Evolutionary conservation across 2,113 vertebrate species (phyloP).

Genomic region (Rhinopomastus cyanomelas): DNA sequence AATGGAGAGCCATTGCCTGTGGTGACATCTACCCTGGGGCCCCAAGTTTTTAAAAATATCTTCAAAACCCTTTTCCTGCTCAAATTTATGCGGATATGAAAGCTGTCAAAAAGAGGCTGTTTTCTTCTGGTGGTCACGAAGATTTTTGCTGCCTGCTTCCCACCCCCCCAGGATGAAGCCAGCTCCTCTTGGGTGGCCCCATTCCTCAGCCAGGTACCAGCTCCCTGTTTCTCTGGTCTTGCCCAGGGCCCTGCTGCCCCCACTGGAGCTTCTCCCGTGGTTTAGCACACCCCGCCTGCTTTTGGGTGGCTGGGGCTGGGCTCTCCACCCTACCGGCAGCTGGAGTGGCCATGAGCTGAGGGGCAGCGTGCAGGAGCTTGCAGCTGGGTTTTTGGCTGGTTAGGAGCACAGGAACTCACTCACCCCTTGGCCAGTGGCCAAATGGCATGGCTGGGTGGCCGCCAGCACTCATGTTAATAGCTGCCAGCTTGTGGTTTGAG

Average conservation of each 20-base stretch:
- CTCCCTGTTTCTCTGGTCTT: fast-evolving
- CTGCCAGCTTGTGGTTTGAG: slow-evolving; percentile 38
- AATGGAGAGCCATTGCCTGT: not conserved
- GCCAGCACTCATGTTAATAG: slow-evolving; percentile 13
- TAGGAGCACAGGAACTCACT: not conserved
- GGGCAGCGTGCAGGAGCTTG: not conserved
- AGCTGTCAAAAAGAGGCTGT: fast-evolving
- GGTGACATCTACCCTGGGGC: not conserved
- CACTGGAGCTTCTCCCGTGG: fast-evolving
- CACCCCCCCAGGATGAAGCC: fast-evolving
- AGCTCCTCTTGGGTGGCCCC: not conserved
- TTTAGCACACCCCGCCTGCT: not conserved
- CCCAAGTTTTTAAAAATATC: not conserved
- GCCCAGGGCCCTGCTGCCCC: not conserved
- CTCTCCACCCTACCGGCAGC: not conserved
- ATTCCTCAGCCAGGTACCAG: not conserved
- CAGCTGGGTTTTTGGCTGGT: not conserved
- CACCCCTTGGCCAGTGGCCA: not conserved
- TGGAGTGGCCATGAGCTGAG: fast-evolving
- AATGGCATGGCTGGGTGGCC: slow-evolving; percentile 39
- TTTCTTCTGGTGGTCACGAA: not conserved
- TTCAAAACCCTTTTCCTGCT: not conserved
- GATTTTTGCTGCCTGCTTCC: not conserved
- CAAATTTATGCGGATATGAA: fast-evolving
- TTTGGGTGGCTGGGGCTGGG: not conserved